Conservation (phyloP, 2,797 vertebrate genomes). For the Halcyon chelicuti region DNA sequence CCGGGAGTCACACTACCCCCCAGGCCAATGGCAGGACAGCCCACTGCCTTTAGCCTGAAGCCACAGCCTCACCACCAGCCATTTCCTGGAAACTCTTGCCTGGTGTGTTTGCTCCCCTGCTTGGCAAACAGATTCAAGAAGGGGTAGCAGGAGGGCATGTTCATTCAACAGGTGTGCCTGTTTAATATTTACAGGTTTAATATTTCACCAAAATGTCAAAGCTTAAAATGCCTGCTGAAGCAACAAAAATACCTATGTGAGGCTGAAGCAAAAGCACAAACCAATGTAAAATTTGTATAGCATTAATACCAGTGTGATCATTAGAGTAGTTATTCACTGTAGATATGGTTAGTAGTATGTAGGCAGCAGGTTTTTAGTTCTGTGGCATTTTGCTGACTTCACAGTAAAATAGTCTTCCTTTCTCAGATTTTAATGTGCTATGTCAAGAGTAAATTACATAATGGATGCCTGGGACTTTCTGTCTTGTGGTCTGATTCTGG, state of each 20-base stretch:
- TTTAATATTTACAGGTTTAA: conserved; percentile 37
- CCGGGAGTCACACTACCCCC: background rate
- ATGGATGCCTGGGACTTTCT: conserved; percentile 77
- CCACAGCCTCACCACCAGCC: background rate
- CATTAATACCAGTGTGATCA: background rate
- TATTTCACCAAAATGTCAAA: conserved; percentile 46
- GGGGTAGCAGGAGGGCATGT: background rate
- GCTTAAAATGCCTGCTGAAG: background rate
- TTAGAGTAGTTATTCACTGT: conserved; percentile 30
- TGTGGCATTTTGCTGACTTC: conserved; percentile 80
- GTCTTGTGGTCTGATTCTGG: conserved; percentile 80
- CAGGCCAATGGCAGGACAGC: background rate
- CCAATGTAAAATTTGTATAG: background rate
- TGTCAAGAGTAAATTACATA: conserved; percentile 81
- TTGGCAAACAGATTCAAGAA: background rate
- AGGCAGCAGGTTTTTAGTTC: conserved; percentile 69
- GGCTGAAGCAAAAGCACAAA: background rate
- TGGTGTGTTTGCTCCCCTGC: background rate
- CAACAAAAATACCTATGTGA: background rate
- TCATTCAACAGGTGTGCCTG: background rate
- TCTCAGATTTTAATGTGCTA: conserved; percentile 82
- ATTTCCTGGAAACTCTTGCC: background rate
- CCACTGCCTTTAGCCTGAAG: background rate
- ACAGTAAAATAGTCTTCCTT: conserved; percentile 77
- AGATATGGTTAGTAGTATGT: conserved; percentile 63